Base-by-base conservation (phyloP, 1,140 invertebrate species). In the Diplogasteroides magnus region DNA sequence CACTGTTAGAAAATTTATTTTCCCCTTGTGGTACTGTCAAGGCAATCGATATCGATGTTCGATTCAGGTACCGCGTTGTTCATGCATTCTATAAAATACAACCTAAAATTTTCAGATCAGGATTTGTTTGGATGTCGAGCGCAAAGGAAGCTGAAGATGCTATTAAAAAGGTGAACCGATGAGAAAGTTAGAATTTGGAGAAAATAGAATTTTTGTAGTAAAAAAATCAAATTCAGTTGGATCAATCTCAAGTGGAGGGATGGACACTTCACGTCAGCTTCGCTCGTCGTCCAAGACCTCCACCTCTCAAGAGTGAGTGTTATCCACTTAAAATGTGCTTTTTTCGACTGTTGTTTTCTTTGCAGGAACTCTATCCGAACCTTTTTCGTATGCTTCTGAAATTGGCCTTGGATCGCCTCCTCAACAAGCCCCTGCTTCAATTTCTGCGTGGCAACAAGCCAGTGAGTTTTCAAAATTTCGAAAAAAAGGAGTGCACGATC, bases 91-190 rank as follows among this genome's bases (percentile, higher is more conserved):
- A 48, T 11, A 48, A 48, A 48, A 48, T 11, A 48, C 6, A 11
- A 48, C 6, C 6, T 48, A 11, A 6, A 6, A 48, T 48, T n/a
- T 48, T 48, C 37, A 48, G 37, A 48, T 11, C 37, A 48, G 37
- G 37, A 6, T 48, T 48, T 19, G 37, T 48, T 48, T 48, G 37
- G 37, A 19, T 48, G 37, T 6, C 6, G 6, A 11, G 6, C 19
- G 6, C 19, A 11, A 95, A 85, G 85, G 37, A 48, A 48, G 37
- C 37, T 48, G 37, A 6, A 6, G 37, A 48, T 6, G 37, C 37
- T 19, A 48, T 48, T 48, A 19, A 48, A 48, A 48, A 48, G 37
- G 37, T 48, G 6, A 19, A 19, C 37, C 6, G 19, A 19, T 11
- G 19, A 11, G 6, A 48, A 11, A 6, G 37, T 48, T 19, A 48